These are phyloP conservation scores for Percopsis omiscomaycus DNA, from an alignment of 2,797 vertebrate species.

Conservation along the genomic window DNA sequence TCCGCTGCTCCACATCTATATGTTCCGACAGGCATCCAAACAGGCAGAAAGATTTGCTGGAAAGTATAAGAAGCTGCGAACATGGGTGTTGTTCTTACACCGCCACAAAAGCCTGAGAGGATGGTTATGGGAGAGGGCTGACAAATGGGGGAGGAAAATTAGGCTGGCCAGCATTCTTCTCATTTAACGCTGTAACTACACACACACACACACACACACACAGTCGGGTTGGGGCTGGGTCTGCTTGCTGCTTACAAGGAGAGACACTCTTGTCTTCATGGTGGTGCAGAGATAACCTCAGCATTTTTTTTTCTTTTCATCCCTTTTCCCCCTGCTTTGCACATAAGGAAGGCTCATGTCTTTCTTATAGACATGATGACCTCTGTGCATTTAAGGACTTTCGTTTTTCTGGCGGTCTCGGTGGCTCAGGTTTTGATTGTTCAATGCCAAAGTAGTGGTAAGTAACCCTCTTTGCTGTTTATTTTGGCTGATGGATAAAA, in stretches of 20 bases:
- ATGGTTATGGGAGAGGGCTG: constrained; percentile 76
- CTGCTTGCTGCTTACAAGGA: constrained; percentile 84
- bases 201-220: constrained; percentile 75
- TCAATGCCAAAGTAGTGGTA: constrained; percentile 77
- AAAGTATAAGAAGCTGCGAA: constrained; percentile 64
- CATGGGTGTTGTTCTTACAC: constrained; percentile 72
- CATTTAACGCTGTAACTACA: constrained; percentile 95
- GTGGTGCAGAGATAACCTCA: constrained; percentile 76
- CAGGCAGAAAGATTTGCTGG: constrained; percentile 28
- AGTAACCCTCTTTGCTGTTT: constrained; percentile 62
- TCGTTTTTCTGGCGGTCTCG: constrained; percentile 74
- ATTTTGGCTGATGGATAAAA: constrained; percentile 12
- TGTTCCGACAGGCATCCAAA: not conserved
- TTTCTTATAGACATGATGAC: constrained; percentile 78
- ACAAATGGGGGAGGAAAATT: constrained; percentile 86
- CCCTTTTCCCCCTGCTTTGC: constrained; percentile 57
- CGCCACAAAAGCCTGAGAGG: constrained; percentile 71
- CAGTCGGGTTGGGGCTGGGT: constrained; percentile 86
- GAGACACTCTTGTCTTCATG: constrained; percentile 77
- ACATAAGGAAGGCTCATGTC: constrained; percentile 75
- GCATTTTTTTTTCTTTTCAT: constrained; percentile 52
- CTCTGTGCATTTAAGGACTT: constrained; percentile 78
- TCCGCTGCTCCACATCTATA: constrained; percentile 27
- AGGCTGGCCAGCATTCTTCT: constrained; percentile 96
- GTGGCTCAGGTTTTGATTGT: constrained; percentile 73